Evolutionary conservation across 2,113 vertebrate genomes (phyloP), one percentile per base, ranked within the genome.

Genomic region (Holacanthus passer): DNA sequence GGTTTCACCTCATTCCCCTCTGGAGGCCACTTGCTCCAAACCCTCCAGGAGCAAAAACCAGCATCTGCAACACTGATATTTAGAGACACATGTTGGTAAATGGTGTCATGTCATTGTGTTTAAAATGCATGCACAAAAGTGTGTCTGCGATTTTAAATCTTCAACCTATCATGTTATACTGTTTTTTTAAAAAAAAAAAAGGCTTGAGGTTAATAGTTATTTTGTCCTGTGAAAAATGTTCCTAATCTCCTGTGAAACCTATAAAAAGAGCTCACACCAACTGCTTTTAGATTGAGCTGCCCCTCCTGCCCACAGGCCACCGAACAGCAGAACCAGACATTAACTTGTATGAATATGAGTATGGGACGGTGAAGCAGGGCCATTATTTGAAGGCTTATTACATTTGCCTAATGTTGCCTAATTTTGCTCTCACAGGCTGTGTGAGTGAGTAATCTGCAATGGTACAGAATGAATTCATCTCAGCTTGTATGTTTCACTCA

Each of bases 381-480:
- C 69, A 63, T 87, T 84, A 83, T 88, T 79, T 81, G 41, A 79
- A 74, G 79, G 41, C 63, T 76, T 45, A 52, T 76, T 76, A 75
- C 82, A 78, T 84, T 70, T 83, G 24, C 71, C 77, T 77, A 39
- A 79, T 80, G 81, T 77, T 20, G 71, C 67, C 85, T n/a, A n/a
- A n/a, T n/a, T 85, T 58, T 72, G 58, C 75, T n/a, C 72, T 65
- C 35, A 22, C 32, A 67, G 64, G 50, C 41, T 50, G 64, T 62
- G 45, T 59, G 64, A 64, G n/a, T n/a, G 56, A 73, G 39, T 70
- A 75, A 60, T 52, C 22, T 66, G 41, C 62, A 64, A n/a, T 35
- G 55, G 29, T 13, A 20, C 59, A 32, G 45, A 71, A 68, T 77
- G 24, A 85, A 82, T 71, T 79, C 27, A 63, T 88, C 55, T 66